Base-by-base conservation (phyloP, 2,888 invertebrate genomes). In the Morinoia aosen region DNA sequence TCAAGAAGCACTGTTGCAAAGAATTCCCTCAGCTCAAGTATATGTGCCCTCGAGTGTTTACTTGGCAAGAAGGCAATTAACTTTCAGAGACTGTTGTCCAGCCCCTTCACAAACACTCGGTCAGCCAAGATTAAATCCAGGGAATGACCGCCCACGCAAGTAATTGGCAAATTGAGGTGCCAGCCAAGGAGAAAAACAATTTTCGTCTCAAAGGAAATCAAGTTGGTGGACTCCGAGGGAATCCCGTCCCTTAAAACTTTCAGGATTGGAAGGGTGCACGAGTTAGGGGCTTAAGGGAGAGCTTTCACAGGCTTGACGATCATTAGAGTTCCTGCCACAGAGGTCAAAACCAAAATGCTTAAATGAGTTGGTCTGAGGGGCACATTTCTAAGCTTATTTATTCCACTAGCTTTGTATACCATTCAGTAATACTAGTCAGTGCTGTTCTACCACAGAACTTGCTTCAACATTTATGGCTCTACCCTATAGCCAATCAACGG, bases 161-260 rank as follows among this genome's bases (percentile, higher is more conserved):
- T 93, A 93, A 93, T 93, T 93, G 93, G 93, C 57, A 93, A 93
- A 93, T 93, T 93, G 93, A 93, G 93, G 57, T 56, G 93, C 93
- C 56, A 93, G 93, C 93, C 93, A 93, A 93, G 93, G 93, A 93
- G 93, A 93, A 93, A 91, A 93, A 93, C 93, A 93, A 93, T 93
- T 93, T 93, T 48, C 93, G 93, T 93, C 93, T 93, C 93, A 56
- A 57, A 57, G 93, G 93, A 93, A 93, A 93, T 93, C 93, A 93
- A 93, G 93, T 93, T 93, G 93, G 57, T 90, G 25, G 57, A 93
- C 93, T 93, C 57, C 57, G 33, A 57, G 93, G 93, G 57, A 57
- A 93, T 57, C 57, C 57, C 33, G 25, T 93, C 57, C 57, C 57
- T 93, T 56, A 57, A 93, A 93, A 93, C 57, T 93, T 93, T 33